A percentile compares a stretch with the other conserved stretches of the same genome.
Conservation (phyloP, 2,113 vertebrate genomes). For the Ivindomyrus marchei region DNA sequence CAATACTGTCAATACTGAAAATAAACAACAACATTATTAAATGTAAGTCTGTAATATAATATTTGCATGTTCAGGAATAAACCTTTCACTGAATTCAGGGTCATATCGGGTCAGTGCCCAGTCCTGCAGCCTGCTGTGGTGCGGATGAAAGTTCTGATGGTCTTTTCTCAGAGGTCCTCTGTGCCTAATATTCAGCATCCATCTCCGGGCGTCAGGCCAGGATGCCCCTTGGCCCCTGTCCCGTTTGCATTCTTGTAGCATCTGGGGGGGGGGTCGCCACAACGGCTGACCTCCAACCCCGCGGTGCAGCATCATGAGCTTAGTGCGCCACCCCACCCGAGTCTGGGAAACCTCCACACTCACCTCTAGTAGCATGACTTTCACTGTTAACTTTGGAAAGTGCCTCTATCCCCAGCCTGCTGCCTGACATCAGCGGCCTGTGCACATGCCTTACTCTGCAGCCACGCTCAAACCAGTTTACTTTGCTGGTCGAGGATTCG, state of each 20-base stretch:
- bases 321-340: not conserved
- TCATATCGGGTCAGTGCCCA: not conserved
- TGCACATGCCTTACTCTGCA: not conserved
- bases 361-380: not conserved
- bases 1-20: not conserved
- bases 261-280: slow-evolving; percentile 33
- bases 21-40: not conserved
- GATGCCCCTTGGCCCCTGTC: slow-evolving; percentile 7
- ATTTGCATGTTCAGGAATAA: not conserved
- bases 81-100: not conserved
- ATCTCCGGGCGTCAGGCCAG: not conserved
- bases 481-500: too few species aligned
- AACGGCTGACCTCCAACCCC: not conserved
- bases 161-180: slow-evolving; percentile 5
- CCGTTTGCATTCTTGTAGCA: slow-evolving; percentile 29
- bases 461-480: not conserved
- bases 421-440: not conserved
- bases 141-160: not conserved
- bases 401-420: not conserved
- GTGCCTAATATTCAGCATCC: slow-evolving; percentile 44
- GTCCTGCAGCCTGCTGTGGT: not conserved
- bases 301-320: not conserved
- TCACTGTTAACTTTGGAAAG: not conserved
- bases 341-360: not conserved
- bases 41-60: not conserved